Percentiles rank a stretch among this genome's conserved stretches.
Evolutionary conservation across 2,797 vertebrate species (phyloP).

Genomic region (Alcedo quadribrachys): DNA sequence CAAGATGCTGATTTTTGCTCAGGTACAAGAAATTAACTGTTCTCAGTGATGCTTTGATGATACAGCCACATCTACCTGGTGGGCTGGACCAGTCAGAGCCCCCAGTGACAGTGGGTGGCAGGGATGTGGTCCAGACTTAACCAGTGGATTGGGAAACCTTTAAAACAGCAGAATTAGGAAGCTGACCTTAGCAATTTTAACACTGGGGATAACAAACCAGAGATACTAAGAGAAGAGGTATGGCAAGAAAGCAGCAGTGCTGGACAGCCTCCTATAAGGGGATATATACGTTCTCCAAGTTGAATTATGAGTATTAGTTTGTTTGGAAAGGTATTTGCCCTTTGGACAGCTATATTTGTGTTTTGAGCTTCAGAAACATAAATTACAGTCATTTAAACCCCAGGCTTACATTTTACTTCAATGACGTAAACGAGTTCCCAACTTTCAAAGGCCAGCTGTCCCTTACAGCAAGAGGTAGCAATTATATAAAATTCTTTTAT

Average conservation of each 20-base stretch:
- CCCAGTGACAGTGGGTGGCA: accelerated
- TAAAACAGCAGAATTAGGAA: not conserved
- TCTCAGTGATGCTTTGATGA: accelerated
- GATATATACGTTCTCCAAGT: not conserved
- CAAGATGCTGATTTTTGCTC: not conserved
- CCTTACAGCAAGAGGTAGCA: constrained; percentile 66
- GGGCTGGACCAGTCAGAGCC: not conserved
- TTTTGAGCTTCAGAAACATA: constrained; percentile 59
- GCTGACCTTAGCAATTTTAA: not conserved
- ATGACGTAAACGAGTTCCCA: constrained; percentile 47
- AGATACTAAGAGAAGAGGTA: not conserved
- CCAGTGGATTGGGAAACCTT: not conserved
- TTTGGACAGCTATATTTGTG: constrained; percentile 61
- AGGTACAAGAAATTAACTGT: not conserved
- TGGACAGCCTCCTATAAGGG: not conserved
- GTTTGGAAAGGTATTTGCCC: constrained; percentile 62
- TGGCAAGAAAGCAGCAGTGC: not conserved
- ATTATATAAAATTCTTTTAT: constrained; percentile 60
- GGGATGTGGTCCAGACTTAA: not conserved
- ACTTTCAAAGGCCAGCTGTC: constrained; percentile 60
- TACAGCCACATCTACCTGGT: not conserved
- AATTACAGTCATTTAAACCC: constrained; percentile 60
- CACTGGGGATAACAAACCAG: not conserved
- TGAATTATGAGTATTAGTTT: constrained; percentile 39
- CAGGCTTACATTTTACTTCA: constrained; percentile 61